Percentiles rank a stretch among this genome's conserved stretches.
phyloP scores from a whole-genome alignment of 1,140 invertebrate genomes.

The Ptiloglossa arizonensis region DNA sequence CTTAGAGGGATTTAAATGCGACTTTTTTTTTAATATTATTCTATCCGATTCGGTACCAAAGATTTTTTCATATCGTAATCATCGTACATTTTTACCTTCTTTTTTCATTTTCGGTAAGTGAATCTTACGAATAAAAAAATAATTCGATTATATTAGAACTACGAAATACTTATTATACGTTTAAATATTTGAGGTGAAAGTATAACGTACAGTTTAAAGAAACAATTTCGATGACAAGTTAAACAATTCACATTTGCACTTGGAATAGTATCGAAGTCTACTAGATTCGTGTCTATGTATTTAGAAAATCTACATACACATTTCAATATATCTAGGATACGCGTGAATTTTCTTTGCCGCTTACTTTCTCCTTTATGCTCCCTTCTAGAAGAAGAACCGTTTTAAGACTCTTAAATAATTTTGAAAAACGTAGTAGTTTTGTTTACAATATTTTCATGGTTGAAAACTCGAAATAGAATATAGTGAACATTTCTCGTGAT shows the following conservation, averaged over 20 bases:
- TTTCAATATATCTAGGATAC: too few species aligned
- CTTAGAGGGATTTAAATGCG: too few species aligned
- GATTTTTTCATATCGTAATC: too few species aligned
- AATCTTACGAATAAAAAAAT: too few species aligned
- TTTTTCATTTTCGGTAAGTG: too few species aligned
- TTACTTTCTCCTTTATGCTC: background rate
- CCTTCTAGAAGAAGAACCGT: background rate
- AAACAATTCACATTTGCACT: background rate
- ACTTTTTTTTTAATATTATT: too few species aligned
- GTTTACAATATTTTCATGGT: background rate
- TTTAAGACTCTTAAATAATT: background rate
- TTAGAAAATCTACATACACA: background rate
- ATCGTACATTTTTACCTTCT: too few species aligned
- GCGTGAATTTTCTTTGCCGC: background rate
- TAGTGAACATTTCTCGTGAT: background rate
- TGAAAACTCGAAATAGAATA: too few species aligned
- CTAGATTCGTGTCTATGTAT: background rate
- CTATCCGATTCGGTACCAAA: too few species aligned
- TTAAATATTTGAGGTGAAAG: conserved; percentile 20
- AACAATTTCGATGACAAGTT: background rate
- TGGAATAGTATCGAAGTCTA: background rate
- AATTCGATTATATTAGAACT: background rate
- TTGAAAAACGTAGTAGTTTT: background rate
- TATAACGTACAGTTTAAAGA: background rate
- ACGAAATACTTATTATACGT: too few species aligned